Evolutionary conservation across 1,140 invertebrate species (phyloP).

Genomic region (Tachypleus tridentatus): DNA sequence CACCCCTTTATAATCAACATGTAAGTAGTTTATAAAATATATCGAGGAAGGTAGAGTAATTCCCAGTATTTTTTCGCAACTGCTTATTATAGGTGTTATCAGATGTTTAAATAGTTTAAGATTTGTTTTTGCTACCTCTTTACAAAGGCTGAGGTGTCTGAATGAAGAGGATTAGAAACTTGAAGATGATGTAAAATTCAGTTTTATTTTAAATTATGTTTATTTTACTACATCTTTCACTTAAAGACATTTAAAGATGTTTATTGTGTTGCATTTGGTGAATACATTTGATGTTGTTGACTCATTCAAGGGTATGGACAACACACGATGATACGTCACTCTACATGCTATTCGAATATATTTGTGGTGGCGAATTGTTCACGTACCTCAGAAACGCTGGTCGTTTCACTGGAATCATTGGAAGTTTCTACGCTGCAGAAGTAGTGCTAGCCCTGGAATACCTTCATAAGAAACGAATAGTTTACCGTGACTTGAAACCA

Average conservation of each 20-base stretch:
- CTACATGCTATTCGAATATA: conserved; percentile 91
- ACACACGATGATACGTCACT: conserved; percentile 73
- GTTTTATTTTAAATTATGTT: too few relatives aligned
- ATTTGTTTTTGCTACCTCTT: conserved; percentile 26
- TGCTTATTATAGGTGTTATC: too few relatives aligned
- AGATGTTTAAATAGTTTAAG: background rate
- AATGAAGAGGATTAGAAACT: too few relatives aligned
- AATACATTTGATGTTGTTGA: too few relatives aligned
- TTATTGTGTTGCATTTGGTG: too few relatives aligned
- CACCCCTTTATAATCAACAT: conserved; percentile 77
- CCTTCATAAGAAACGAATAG: conserved; percentile 72
- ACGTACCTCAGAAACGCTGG: conserved; percentile 87
- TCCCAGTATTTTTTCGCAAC: too few relatives aligned
- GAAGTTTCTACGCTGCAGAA: conserved; percentile 88
- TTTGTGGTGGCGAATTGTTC: conserved; percentile 88
- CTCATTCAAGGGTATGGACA: conserved; percentile 64
- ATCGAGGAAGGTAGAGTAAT: too few relatives aligned
- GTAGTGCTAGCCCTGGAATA: conserved; percentile 89
- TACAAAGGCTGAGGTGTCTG: too few relatives aligned
- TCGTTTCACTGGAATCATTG: conserved; percentile 68
- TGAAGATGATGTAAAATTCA: too few relatives aligned
- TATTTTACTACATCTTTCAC: too few relatives aligned
- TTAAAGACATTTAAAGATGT: too few relatives aligned
- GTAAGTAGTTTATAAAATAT: conserved; percentile 6
- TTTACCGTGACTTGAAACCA: conserved; percentile 70